Conservation (phyloP, 2,797 vertebrate genomes). For the Clarias fuscus region DNA sequence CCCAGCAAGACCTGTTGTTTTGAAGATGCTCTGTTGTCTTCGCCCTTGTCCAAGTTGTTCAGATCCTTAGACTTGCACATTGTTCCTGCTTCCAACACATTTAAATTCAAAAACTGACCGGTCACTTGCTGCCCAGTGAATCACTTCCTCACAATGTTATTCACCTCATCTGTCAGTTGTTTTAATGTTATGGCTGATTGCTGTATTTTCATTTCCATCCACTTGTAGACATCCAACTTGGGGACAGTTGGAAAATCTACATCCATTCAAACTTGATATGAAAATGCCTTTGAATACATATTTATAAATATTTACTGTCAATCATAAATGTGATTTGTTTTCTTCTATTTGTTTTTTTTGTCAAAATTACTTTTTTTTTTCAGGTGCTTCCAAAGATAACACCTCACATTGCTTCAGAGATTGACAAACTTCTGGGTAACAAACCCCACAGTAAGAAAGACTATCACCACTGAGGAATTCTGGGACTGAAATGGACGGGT, state of each 20-base stretch:
- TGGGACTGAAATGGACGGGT: slow-evolving; percentile 36
- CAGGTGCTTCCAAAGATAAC: slow-evolving; percentile 83
- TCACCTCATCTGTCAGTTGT: too few relatives aligned
- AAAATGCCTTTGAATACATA: background rate
- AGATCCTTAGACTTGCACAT: too few relatives aligned
- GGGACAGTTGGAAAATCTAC: background rate
- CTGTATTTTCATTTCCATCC: too few relatives aligned
- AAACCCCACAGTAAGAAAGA: slow-evolving; percentile 79
- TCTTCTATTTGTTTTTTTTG: background rate
- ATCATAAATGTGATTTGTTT: background rate
- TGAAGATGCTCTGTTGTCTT: too few relatives aligned
- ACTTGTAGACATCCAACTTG: background rate
- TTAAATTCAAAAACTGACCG: too few relatives aligned
- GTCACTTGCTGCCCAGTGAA: too few relatives aligned
- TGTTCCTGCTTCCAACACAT: too few relatives aligned
- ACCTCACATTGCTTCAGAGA: slow-evolving; percentile 72
- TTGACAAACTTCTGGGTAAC: slow-evolving; percentile 78
- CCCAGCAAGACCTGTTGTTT: too few relatives aligned
- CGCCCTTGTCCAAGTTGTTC: too few relatives aligned
- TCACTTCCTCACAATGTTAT: too few relatives aligned
- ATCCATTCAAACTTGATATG: background rate
- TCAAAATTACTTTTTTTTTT: background rate
- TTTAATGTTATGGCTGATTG: too few relatives aligned
- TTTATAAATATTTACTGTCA: background rate
- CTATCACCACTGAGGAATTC: slow-evolving; percentile 68